Conservation (phyloP, 2,113 vertebrate species). For the Brienomyrus longianalis region DNA sequence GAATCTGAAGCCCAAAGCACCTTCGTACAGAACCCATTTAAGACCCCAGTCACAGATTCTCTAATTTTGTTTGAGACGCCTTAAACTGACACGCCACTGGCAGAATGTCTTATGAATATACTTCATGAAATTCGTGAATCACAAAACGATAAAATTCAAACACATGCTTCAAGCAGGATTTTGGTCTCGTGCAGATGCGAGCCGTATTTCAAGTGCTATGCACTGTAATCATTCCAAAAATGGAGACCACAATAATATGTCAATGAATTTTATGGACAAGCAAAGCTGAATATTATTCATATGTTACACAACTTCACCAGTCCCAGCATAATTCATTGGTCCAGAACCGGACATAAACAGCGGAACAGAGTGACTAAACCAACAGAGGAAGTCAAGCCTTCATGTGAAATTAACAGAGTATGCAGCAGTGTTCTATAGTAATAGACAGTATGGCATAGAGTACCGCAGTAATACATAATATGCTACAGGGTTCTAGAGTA, state of each 20-base stretch:
- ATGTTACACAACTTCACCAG: not conserved
- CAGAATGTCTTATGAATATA: not conserved
- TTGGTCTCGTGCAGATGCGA: not conserved
- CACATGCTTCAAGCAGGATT: not conserved
- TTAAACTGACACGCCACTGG: not conserved
- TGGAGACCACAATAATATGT: constrained; percentile 4
- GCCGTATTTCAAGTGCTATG: not conserved
- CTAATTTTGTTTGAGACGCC: not conserved
- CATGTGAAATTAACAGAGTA: not conserved
- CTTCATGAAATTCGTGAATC: not conserved
- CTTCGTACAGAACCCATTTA: not conserved
- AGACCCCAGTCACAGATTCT: not conserved
- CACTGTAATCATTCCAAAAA: not conserved
- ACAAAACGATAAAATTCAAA: not conserved
- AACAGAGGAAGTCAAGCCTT: not conserved
- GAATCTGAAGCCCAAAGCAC: not conserved
- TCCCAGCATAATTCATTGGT: not conserved
- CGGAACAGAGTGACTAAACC: not conserved
- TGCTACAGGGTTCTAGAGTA: not conserved
- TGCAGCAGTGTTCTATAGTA: not conserved
- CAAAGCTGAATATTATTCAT: not conserved
- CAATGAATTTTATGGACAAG: not conserved
- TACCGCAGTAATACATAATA: not conserved
- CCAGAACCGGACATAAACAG: not conserved
- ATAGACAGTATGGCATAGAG: not conserved